Percentiles rank a stretch among this genome's conserved stretches.
Conservation (phyloP, 64 coral and sea anemone species). For the Catalaphyllia jardinei region DNA sequence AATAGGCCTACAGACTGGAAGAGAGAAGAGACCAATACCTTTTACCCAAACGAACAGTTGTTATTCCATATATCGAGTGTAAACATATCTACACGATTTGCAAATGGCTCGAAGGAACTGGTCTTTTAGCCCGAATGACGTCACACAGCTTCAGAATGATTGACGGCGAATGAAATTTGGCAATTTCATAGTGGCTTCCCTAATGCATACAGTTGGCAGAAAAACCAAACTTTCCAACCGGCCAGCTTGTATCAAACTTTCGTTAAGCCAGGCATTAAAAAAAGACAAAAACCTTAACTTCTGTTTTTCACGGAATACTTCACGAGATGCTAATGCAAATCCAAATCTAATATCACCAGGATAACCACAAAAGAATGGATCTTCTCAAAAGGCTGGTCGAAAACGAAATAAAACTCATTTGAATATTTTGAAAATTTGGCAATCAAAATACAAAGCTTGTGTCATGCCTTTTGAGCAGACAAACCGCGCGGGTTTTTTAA, state of each 20-base stretch:
- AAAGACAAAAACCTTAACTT: neutral
- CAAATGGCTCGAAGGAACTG: slow-evolving; percentile 6
- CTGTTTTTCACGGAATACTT: neutral
- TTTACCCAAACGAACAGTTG: slow-evolving; percentile 17
- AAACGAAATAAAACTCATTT: neutral
- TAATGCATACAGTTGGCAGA: neutral
- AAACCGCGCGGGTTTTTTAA: neutral
- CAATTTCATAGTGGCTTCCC: slow-evolving; percentile 1
- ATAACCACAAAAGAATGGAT: neutral
- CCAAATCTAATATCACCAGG: neutral
- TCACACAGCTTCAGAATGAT: slow-evolving; percentile 4
- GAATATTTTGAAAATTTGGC: slow-evolving; percentile 21
- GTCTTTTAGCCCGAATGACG: slow-evolving; percentile 37
- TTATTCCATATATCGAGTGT: slow-evolving; percentile 14
- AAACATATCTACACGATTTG: slow-evolving; percentile 34
- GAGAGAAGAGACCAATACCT: slow-evolving; percentile 9
- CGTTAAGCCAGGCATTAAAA: neutral
- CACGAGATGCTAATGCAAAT: neutral
- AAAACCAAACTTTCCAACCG: neutral
- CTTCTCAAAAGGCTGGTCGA: neutral
- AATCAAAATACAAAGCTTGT: neutral
- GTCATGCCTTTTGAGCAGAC: neutral
- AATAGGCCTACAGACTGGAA: slow-evolving; percentile 31
- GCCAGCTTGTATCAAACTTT: neutral
- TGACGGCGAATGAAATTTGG: slow-evolving; percentile 22